These are phyloP conservation scores for Glyphotaelius pellucidus DNA, from an alignment of 2,888 invertebrate genomes.

Conservation along the genomic window DNA sequence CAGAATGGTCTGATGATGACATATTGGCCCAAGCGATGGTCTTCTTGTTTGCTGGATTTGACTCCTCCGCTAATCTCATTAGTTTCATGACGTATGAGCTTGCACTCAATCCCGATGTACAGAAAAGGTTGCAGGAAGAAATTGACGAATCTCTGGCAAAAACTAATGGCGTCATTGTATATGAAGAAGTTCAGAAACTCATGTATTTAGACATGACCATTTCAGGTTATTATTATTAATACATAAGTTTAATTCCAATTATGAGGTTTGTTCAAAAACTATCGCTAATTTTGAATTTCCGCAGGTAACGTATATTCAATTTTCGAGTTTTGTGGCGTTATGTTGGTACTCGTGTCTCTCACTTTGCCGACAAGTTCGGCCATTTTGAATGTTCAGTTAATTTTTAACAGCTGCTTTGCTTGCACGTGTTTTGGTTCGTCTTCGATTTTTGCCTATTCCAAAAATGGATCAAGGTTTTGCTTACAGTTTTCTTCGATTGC, in stretches of 20 bases:
- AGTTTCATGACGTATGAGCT: conserved; percentile 67
- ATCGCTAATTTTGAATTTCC: too few species aligned
- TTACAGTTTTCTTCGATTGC: too few species aligned
- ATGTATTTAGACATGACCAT: conserved; percentile 68
- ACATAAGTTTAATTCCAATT: background rate
- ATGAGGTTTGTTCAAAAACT: too few species aligned
- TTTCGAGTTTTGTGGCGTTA: too few species aligned
- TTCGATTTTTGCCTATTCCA: too few species aligned
- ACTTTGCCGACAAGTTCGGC: too few species aligned
- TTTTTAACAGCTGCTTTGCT: too few species aligned
- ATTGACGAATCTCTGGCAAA: conserved; percentile 66
- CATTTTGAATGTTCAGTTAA: too few species aligned
- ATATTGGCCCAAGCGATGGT: conserved; percentile 70
- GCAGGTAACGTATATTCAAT: too few species aligned
- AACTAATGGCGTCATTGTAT: conserved; percentile 66
- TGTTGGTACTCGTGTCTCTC: too few species aligned
- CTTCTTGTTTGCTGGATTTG: conserved; percentile 72
- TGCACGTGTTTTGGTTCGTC: too few species aligned
- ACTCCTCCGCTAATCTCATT: conserved; percentile 69
- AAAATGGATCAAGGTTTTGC: too few species aligned
- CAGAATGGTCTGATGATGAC: conserved; percentile 68
- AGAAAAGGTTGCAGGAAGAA: conserved; percentile 67
- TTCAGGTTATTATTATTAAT: conserved; percentile 62
- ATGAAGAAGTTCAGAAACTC: conserved; percentile 67
- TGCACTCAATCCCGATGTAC: conserved; percentile 67